Evolutionary conservation across 2,113 vertebrate genomes (phyloP), one percentile per base, ranked within the genome.

Genomic region (Austrofundulus limnaeus): DNA sequence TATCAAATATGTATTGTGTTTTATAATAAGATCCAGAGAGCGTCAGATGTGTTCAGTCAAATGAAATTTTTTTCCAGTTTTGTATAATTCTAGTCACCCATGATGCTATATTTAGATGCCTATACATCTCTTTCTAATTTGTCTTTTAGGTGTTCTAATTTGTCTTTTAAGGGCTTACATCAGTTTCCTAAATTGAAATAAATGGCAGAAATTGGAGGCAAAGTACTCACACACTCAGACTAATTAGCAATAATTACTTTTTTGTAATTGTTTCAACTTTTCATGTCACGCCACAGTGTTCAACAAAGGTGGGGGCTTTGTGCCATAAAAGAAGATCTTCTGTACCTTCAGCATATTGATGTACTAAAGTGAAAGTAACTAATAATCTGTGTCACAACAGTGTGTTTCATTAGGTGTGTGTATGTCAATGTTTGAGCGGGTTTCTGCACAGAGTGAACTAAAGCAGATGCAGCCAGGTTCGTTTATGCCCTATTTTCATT

Each of bases 401-500:
- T 55, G 24, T 45, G 53, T 50, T 20, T 15, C 23, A 46, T 59
- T 24, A 61, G 53, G 47, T 60, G 38, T 64, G 54, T 66, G 16
- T 63, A 24, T 61, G 42, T 19, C 28, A 49, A 10, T 58, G 62
- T 38, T 54, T 74, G 41, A 20, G 21, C 51, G 43, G 24, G 46
- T 58, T 66, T 45, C 31, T 39, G 58, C 39, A 57, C 42, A 55
- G 47, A 12, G 7, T 50, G 56, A 74, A 65, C 62, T 31, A 55
- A 74, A 82, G 65, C 70, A 87, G 77, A 88, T 82, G 78, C 72
- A 54, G 61, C 8, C 37, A 72, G 72, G 78, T 83, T 84, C 55
- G 62, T 20, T 51, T 19, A 24, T 61, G 53, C 61, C 71, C 58
- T 46, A 60, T 70, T 80, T 63, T 53, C 49, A 72, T 80, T 81